These are phyloP conservation scores for Siniperca scherzeri DNA, from an alignment of 2,797 vertebrate genomes.

Conservation along the genomic window DNA sequence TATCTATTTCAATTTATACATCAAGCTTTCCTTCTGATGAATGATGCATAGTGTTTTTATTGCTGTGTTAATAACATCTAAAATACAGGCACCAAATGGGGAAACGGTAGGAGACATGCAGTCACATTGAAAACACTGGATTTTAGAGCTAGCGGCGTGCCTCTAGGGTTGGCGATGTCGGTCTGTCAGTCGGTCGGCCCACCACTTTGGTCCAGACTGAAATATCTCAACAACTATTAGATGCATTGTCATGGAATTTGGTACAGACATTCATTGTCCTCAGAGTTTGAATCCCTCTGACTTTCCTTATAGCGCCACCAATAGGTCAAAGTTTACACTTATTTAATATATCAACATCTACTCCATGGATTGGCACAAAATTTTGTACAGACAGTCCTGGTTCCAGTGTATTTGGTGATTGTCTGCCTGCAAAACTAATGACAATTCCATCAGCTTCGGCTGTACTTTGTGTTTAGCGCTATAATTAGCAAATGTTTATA, in stretches of 20 bases:
- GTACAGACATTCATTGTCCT: not conserved
- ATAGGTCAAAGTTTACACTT: not conserved
- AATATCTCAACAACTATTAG: not conserved
- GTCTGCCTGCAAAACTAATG: not conserved
- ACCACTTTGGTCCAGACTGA: not conserved
- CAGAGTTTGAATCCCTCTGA: not conserved
- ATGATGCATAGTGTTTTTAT: constrained; percentile 60
- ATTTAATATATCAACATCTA: not conserved
- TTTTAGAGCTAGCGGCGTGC: not conserved
- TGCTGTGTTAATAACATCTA: constrained; percentile 33
- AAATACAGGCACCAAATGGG: constrained; percentile 26
- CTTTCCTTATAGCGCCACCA: not conserved
- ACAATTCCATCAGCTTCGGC: not conserved
- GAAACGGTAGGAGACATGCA: not conserved
- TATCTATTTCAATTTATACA: constrained; percentile 70
- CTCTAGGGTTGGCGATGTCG: not conserved
- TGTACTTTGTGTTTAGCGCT: not conserved
- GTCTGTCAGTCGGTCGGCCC: not conserved
- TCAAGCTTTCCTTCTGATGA: constrained; percentile 63
- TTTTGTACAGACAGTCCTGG: not conserved
- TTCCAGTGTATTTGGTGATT: not conserved
- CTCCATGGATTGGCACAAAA: not conserved
- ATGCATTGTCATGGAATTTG: not conserved
- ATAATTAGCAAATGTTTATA: not conserved
- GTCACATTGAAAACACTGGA: constrained; percentile 15